Conservation (phyloP, 2,888 invertebrate species). For the Diarsia brunnea region DNA sequence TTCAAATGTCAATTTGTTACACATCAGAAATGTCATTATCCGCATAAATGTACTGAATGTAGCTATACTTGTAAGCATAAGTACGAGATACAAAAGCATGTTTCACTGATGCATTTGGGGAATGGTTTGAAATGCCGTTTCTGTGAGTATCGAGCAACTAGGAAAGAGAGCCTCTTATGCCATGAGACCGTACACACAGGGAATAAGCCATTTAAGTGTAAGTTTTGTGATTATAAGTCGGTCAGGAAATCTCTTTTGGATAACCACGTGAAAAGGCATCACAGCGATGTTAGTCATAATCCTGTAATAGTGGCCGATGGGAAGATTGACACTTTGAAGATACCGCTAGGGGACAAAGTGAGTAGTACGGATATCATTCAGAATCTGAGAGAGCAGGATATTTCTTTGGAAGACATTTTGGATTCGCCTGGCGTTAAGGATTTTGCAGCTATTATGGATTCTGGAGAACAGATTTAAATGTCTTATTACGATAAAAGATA, state of each 20-base stretch:
- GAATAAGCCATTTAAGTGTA: conserved; percentile 79
- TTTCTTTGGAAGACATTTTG: conserved; percentile 45
- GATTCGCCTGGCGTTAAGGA: conserved; percentile 14
- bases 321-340: conserved; percentile 76
- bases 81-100: conserved; percentile 80
- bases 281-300: conserved; percentile 69
- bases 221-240: conserved; percentile 75
- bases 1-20: conserved; percentile 79
- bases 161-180: conserved; percentile 76
- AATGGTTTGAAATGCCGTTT: conserved; percentile 77
- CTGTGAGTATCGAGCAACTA: conserved; percentile 76
- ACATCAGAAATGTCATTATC: conserved; percentile 81
- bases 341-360: conserved; percentile 36
- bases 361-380: conserved; percentile 35
- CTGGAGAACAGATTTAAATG: neutral
- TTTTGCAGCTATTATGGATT: conserved; percentile 16
- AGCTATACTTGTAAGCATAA: conserved; percentile 77
- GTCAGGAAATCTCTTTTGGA: conserved; percentile 74
- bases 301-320: conserved; percentile 69
- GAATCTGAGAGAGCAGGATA: conserved; percentile 37
- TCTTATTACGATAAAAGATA: neutral
- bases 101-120: conserved; percentile 75
- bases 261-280: conserved; percentile 75
- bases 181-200: conserved; percentile 82
- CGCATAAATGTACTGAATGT: conserved; percentile 77